Conservation (phyloP, 2,113 vertebrate genomes). For the Ondatra zibethicus region DNA sequence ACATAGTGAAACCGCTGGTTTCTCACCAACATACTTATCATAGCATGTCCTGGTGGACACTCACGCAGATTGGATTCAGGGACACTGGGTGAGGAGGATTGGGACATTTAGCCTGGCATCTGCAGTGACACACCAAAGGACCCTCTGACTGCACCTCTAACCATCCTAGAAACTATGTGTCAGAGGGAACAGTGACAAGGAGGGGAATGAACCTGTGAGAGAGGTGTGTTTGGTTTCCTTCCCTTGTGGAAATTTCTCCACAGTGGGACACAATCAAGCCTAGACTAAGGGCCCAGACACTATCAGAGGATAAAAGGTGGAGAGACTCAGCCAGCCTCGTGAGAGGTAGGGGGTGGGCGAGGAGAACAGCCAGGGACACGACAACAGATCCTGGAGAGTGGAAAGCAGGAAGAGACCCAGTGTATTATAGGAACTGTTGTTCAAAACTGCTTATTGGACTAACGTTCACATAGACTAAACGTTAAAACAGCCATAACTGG, state of each 20-base stretch:
- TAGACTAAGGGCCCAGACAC: not conserved
- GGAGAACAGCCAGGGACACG: not conserved
- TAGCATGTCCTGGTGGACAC: not conserved
- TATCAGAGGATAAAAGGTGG: not conserved
- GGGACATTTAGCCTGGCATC: not conserved
- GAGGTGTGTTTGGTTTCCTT: not conserved
- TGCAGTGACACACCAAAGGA: fast-evolving
- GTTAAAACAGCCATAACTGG: not conserved
- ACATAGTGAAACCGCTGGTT: not conserved
- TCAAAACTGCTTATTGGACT: not conserved
- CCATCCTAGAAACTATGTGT: not conserved
- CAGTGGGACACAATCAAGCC: not conserved
- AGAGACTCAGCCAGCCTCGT: not conserved
- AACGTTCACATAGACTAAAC: not conserved
- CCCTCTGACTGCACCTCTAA: fast-evolving
- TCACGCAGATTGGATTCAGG: not conserved
- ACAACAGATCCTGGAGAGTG: not conserved
- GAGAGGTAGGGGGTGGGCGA: not conserved
- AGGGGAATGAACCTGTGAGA: not conserved
- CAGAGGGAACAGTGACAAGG: not conserved
- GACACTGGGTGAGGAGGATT: fast-evolving
- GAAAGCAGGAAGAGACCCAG: not conserved
- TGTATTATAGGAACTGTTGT: not conserved
- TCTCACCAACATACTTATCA: not conserved
- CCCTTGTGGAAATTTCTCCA: not conserved